Conservation (phyloP, 2,113 vertebrate genomes). For the Gnathonemus longibarbis region DNA sequence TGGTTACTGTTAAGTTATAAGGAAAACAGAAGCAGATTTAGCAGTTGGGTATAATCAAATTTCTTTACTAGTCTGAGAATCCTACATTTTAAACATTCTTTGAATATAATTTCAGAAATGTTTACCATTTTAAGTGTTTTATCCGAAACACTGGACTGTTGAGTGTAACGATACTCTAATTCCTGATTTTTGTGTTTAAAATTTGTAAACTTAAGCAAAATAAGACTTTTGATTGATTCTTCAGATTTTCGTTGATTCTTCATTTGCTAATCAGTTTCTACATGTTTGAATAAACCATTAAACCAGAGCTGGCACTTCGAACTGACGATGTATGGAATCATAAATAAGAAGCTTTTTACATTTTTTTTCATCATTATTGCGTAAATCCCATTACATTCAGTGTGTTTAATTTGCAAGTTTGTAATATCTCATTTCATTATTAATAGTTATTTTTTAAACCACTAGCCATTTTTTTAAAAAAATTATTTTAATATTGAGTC, state of each 20-base stretch:
- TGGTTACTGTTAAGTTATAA: slow-evolving; percentile 5
- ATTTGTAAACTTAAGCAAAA: not conserved
- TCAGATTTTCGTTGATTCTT: not conserved
- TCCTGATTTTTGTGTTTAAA: slow-evolving; percentile 27
- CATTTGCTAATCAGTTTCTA: not conserved
- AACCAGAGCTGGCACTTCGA: not conserved
- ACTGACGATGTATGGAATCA: not conserved
- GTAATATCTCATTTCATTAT: not conserved
- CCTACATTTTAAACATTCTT: slow-evolving; percentile 59
- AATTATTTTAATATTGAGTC: not conserved
- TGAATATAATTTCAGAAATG: slow-evolving; percentile 56
- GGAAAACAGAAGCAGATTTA: not conserved
- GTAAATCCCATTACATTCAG: not conserved
- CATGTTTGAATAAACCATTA: slow-evolving; percentile 7
- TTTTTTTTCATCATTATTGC: not conserved
- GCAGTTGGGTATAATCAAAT: not conserved
- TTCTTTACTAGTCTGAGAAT: slow-evolving; percentile 56
- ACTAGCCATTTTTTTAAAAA: not conserved
- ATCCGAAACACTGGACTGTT: slow-evolving; percentile 42
- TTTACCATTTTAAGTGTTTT: not conserved
- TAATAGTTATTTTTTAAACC: not conserved
- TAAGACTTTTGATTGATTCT: not conserved
- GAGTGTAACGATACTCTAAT: slow-evolving; percentile 31
- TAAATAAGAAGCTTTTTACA: not conserved
- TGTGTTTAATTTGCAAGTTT: not conserved